phyloP scores from a whole-genome alignment of 2,797 vertebrate genomes.

The Prunella strophiata region DNA sequence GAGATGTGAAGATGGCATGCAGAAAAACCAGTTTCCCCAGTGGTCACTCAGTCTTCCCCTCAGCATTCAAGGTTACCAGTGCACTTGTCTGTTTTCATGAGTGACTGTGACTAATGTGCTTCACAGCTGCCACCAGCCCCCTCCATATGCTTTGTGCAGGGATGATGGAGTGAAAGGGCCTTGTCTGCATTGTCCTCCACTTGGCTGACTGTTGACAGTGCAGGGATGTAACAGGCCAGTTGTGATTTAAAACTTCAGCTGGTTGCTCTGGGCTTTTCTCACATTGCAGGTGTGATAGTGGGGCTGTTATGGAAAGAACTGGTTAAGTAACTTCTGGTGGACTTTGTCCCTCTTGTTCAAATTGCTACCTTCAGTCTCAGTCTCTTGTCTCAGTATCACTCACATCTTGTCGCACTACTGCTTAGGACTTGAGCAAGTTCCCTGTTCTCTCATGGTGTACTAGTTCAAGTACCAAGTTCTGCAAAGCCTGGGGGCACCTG shows the following conservation, averaged over 20 bases:
- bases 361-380: neutral
- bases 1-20: neutral
- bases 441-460: neutral
- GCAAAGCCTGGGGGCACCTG: neutral
- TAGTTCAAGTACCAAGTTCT: neutral
- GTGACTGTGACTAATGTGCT: neutral
- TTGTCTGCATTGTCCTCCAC: neutral
- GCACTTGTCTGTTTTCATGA: neutral
- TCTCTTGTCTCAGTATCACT: rapidly evolving
- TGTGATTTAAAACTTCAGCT: neutral
- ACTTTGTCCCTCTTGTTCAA: neutral
- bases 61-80: neutral
- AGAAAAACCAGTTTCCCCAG: neutral
- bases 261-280: neutral
- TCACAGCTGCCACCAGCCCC: neutral
- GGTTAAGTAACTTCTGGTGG: neutral
- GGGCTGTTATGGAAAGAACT: neutral
- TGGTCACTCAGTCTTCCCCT: neutral
- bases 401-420: neutral
- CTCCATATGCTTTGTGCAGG: neutral
- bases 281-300: neutral
- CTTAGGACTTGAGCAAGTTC: neutral
- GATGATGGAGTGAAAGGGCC: neutral
- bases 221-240: neutral
- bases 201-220: neutral